phyloP scores from a whole-genome alignment of 2,113 vertebrate genomes.

The Passerina amoena region DNA sequence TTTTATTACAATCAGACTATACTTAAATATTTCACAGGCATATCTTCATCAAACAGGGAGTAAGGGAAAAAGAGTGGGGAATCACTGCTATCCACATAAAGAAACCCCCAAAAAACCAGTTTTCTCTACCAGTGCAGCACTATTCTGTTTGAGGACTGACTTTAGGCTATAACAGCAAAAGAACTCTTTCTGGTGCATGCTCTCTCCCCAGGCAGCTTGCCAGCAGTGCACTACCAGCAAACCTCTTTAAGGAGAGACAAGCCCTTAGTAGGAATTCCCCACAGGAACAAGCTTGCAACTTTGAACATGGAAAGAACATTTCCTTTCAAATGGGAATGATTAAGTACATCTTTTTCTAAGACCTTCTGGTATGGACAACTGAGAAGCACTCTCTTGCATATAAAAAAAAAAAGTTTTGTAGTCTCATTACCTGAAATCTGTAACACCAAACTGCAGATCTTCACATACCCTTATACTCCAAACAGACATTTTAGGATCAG shows the following conservation, averaged over 20 bases:
- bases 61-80: background rate
- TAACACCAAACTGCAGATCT: background rate
- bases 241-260: slow-evolving; percentile 14
- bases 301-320: background rate
- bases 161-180: background rate
- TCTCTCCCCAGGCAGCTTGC: slow-evolving; percentile 20
- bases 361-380: background rate
- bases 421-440: background rate
- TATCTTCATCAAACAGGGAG: background rate
- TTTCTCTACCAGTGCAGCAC: background rate
- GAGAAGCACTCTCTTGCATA: background rate
- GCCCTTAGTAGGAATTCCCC: slow-evolving; percentile 11
- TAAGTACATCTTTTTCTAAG: background rate
- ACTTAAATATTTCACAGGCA: background rate
- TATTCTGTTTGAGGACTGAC: background rate
- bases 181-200: background rate
- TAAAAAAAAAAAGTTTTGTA: background rate
- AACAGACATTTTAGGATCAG: background rate
- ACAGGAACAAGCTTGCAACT: slow-evolving; percentile 18
- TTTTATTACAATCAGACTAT: background rate
- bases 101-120: background rate
- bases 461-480: no score
- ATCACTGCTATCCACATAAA: background rate
- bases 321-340: background rate
- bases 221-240: slow-evolving; percentile 11